Conservation (phyloP, 64 coral and sea anemone genomes). For the Montipora efflorescens region DNA sequence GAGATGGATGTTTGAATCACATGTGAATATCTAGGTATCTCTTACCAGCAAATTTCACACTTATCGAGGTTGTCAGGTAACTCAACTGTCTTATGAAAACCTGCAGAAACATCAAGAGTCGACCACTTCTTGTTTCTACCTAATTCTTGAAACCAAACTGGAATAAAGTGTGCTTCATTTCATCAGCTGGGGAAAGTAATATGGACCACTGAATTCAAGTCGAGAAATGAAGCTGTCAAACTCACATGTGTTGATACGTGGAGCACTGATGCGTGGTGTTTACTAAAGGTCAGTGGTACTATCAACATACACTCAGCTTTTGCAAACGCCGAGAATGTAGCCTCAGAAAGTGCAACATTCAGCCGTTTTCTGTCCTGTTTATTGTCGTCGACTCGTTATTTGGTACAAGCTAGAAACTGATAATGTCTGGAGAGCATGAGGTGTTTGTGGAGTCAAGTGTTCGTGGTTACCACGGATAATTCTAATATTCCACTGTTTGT, state of each 20-base stretch:
- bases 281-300: neutral
- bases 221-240: constrained; percentile 65
- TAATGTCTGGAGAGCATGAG: neutral
- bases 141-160: neutral
- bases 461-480: constrained; percentile 69
- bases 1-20: neutral
- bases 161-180: neutral
- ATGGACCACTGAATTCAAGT: constrained; percentile 38
- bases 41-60: neutral
- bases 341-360: neutral
- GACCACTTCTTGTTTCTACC: neutral
- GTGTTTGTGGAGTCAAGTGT: neutral
- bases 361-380: neutral
- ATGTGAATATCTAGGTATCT: neutral
- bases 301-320: too few relatives aligned
- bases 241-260: constrained; percentile 45
- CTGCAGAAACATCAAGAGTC: neutral
- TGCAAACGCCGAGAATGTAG: neutral
- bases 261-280: constrained; percentile 49
- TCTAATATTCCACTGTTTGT: neutral
- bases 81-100: neutral
- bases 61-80: neutral
- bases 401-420: neutral
- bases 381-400: neutral
- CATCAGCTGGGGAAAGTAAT: neutral